phyloP scores from a whole-genome alignment of 2,888 invertebrate species.

The Polymixis flavicincta region DNA sequence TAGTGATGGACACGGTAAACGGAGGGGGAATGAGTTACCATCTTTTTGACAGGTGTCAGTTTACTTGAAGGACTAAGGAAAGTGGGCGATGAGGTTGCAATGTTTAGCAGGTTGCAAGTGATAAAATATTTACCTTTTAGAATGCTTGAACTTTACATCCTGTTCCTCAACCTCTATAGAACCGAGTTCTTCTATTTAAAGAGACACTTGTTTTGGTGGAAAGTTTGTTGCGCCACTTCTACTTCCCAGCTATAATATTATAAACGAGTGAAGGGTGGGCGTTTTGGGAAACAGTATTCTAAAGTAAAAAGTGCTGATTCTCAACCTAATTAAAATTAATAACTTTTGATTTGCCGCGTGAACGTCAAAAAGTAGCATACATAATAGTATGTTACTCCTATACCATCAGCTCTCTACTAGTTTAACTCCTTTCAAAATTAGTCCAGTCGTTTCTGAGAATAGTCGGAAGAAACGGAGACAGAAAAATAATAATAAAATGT shows the following conservation, averaged over 20 bases:
- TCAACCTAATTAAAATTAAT: background rate
- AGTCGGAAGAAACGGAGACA: background rate
- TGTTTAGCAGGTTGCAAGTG: background rate
- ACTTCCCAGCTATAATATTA: background rate
- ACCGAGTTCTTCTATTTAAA: background rate
- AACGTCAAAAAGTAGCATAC: too few species aligned
- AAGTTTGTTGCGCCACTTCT: background rate
- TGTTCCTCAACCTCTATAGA: background rate
- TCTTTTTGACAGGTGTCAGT: slow-evolving; percentile 22
- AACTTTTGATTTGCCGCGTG: background rate
- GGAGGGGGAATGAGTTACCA: slow-evolving; percentile 13
- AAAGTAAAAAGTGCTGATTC: background rate
- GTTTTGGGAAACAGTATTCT: too few species aligned
- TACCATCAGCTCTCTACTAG: background rate
- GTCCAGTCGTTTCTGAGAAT: background rate
- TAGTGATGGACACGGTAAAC: slow-evolving; percentile 35
- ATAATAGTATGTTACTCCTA: too few species aligned
- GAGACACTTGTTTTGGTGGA: background rate
- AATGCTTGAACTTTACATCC: too few species aligned
- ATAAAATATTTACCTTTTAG: background rate
- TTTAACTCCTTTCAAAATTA: background rate
- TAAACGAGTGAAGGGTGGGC: background rate
- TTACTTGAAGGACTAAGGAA: background rate
- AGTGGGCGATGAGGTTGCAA: slow-evolving; percentile 12
- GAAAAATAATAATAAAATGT: background rate